Evolutionary conservation across 2,888 invertebrate genomes (phyloP).

Genomic region (Cryptophagus acutangulus): DNA sequence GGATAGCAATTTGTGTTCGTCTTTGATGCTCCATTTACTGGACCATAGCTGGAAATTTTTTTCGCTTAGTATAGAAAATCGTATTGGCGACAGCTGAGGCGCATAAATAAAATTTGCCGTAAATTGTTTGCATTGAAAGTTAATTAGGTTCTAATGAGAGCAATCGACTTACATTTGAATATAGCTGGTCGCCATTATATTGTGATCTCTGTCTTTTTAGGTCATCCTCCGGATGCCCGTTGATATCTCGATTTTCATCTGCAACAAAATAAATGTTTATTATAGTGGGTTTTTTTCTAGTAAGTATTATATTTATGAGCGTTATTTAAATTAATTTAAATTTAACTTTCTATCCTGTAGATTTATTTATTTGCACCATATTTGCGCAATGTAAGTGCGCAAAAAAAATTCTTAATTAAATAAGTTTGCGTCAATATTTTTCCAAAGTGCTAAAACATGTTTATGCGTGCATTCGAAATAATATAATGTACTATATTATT

Average conservation of each 20-base stretch:
- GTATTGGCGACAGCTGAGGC: conserved; percentile 1
- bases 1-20: conserved; percentile 81
- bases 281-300: background rate
- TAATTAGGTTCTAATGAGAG: conserved; percentile 19
- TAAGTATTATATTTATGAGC: background rate
- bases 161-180: conserved; percentile 71
- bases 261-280: conserved; percentile 35
- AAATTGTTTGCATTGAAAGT: conserved; percentile 18
- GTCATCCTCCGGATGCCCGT: conserved; percentile 83
- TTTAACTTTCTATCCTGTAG: background rate
- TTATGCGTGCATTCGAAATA: too few species aligned
- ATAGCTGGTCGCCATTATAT: conserved; percentile 85
- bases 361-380: too few species aligned
- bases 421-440: too few species aligned
- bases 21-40: conserved; percentile 86
- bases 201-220: conserved; percentile 81
- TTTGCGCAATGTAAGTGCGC: too few species aligned
- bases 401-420: too few species aligned
- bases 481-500: too few species aligned
- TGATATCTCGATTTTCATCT: conserved; percentile 86
- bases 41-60: conserved; percentile 67
- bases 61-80: conserved; percentile 10
- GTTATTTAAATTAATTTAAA: background rate
- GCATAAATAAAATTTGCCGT: conserved; percentile 12
- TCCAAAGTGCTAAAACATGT: too few species aligned